Conservation (phyloP, 2,113 vertebrate genomes). For the Martes martes region DNA sequence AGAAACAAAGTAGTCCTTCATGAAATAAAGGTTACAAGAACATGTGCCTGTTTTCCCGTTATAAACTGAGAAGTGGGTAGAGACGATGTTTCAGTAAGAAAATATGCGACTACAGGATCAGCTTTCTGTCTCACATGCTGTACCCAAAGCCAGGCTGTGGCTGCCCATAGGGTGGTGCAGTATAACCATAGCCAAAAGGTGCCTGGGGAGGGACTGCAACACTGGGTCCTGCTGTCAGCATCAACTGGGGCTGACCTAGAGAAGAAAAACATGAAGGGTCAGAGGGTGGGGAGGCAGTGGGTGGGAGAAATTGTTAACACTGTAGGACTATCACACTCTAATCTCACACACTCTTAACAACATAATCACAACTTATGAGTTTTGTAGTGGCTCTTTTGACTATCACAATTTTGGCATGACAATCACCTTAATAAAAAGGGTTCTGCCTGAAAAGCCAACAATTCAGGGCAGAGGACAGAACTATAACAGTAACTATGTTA, state of each 20-base stretch:
- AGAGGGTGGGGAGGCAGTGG: background rate
- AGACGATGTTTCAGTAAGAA: constrained; percentile 90
- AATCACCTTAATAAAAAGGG: background rate
- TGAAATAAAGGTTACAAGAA: constrained; percentile 91
- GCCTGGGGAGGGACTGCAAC: constrained; percentile 94
- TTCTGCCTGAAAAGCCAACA: constrained; percentile 21
- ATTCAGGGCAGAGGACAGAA: constrained; percentile 8
- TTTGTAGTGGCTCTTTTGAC: background rate
- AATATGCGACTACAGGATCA: constrained; percentile 83
- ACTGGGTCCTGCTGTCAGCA: constrained; percentile 98
- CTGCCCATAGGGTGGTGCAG: constrained; percentile 91
- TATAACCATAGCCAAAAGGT: constrained; percentile 95
- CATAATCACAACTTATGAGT: background rate
- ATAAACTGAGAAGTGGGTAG: constrained; percentile 85
- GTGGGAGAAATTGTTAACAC: constrained; percentile 12
- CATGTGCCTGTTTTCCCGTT: constrained; percentile 82
- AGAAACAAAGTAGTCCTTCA: constrained; percentile 97
- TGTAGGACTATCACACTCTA: background rate
- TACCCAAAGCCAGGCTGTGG: constrained; percentile 97
- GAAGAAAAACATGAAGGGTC: background rate
- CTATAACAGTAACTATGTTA: background rate
- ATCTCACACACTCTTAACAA: background rate
- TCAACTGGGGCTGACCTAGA: constrained; percentile 96
- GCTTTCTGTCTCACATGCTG: constrained; percentile 91
- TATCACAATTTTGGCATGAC: background rate